Conservation (phyloP, 2,797 vertebrate species). For the Rousettus madagascariensis region DNA sequence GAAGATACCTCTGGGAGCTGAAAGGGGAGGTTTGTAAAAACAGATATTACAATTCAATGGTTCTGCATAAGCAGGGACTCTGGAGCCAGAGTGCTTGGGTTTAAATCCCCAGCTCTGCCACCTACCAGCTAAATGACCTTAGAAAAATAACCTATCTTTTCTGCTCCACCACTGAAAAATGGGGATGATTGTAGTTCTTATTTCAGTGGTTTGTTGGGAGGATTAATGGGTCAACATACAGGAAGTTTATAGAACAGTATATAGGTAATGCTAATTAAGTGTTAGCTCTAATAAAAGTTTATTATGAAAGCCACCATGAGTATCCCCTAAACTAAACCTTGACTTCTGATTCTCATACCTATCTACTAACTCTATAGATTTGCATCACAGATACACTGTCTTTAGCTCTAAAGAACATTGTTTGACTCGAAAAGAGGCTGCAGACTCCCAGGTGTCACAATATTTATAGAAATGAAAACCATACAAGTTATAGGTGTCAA, state of each 20-base stretch:
- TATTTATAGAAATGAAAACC: conserved; percentile 33
- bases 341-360: background rate
- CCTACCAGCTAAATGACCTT: background rate
- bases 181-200: background rate
- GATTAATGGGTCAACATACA: background rate
- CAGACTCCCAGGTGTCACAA: background rate
- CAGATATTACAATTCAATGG: background rate
- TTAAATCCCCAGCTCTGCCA: background rate
- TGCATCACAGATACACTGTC: background rate
- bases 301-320: background rate
- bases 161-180: background rate
- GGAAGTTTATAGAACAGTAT: background rate
- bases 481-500: conserved; percentile 27
- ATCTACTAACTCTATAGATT: background rate
- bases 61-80: background rate
- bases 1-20: background rate
- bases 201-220: background rate
- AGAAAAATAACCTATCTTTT: background rate
- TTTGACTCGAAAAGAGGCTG: background rate
- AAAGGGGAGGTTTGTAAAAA: background rate
- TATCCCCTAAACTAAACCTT: background rate
- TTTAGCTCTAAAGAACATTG: background rate
- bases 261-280: background rate
- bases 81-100: background rate
- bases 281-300: background rate